These are phyloP conservation scores for Polylopha cassiicola DNA, from an alignment of 2,888 invertebrate species.

Conservation along the genomic window DNA sequence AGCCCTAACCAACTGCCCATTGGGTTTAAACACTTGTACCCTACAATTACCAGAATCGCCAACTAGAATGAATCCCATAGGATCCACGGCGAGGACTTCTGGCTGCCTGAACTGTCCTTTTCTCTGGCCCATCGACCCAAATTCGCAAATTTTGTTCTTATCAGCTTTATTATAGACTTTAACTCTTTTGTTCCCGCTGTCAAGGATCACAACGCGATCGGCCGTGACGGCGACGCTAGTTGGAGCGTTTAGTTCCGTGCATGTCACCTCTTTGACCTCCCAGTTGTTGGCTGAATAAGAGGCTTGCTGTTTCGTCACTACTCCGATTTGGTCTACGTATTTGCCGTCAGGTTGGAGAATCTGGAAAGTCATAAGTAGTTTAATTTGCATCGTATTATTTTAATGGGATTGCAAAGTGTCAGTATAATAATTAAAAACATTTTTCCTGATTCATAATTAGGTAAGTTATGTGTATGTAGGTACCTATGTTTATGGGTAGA, in stretches of 20 bases:
- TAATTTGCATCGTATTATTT: too few species aligned
- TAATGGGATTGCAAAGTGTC: too few species aligned
- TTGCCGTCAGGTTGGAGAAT: constrained; percentile 77
- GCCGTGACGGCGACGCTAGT: constrained; percentile 81
- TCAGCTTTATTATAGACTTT: constrained; percentile 75
- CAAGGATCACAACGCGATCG: constrained; percentile 77
- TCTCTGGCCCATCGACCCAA: constrained; percentile 81
- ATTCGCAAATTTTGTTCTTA: constrained; percentile 76
- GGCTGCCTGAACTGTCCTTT: constrained; percentile 85
- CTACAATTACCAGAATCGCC: constrained; percentile 88
- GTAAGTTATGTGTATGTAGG: too few species aligned
- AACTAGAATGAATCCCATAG: constrained; percentile 84
- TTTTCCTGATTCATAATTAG: too few species aligned
- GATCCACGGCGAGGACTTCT: constrained; percentile 84
- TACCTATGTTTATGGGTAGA: too few species aligned
- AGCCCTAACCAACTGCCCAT: constrained; percentile 81
- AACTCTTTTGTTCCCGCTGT: constrained; percentile 84
- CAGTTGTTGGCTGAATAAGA: constrained; percentile 47
- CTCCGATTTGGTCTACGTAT: constrained; percentile 79
- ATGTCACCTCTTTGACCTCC: constrained; percentile 49
- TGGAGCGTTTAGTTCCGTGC: constrained; percentile 82
- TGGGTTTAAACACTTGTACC: constrained; percentile 84
- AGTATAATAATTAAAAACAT: too few species aligned
- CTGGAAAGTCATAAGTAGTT: constrained; percentile 36
- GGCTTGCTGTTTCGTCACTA: constrained; percentile 52